These are phyloP conservation scores for Propithecus coquereli DNA, from an alignment of 2,113 vertebrate species.

Conservation along the genomic window DNA sequence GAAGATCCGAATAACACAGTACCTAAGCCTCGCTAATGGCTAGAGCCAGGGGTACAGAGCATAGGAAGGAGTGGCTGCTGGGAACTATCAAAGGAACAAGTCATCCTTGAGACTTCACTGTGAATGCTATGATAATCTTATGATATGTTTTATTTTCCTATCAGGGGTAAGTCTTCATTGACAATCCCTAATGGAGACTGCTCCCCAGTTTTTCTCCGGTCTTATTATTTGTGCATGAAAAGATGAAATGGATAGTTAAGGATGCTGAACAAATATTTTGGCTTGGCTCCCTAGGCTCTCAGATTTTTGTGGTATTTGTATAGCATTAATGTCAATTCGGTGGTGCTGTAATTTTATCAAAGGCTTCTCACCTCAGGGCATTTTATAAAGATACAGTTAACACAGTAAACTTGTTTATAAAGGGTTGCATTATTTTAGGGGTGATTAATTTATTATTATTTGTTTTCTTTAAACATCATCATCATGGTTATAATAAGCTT, in stretches of 20 bases:
- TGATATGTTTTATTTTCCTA: background rate
- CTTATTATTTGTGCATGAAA: background rate
- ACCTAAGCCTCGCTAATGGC: background rate
- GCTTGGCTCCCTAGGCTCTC: background rate
- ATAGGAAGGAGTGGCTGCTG: background rate
- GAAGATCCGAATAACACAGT: background rate
- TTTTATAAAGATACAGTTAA: background rate
- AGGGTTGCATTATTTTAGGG: background rate
- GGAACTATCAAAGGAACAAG: background rate
- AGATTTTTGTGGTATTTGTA: background rate
- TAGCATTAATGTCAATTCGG: background rate
- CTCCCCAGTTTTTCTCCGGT: background rate
- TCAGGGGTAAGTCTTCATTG: background rate
- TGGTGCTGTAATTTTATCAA: background rate
- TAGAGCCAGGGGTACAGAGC: background rate
- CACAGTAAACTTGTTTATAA: background rate
- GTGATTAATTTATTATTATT: background rate
- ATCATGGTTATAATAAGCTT: background rate
- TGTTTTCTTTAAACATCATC: background rate
- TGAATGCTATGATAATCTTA: background rate
- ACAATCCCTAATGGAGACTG: background rate
- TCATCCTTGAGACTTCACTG: background rate
- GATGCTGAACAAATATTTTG: background rate
- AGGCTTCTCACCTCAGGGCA: background rate
- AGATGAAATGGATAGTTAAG: background rate